Base-by-base conservation (phyloP, 1,140 invertebrate species). In the Formica exsecta region DNA sequence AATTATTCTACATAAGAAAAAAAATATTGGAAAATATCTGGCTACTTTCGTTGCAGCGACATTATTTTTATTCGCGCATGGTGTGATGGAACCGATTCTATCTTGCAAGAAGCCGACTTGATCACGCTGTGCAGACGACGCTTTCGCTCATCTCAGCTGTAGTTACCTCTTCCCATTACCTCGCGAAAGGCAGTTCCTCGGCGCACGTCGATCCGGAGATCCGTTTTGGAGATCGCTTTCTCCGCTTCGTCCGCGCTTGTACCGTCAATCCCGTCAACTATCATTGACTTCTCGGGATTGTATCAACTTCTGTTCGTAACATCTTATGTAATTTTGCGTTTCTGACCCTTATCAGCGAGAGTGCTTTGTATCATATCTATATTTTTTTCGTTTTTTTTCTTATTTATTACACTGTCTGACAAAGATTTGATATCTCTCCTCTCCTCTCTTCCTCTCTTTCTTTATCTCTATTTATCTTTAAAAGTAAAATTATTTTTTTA, bases 221-320 rank as follows among this genome's bases (percentile, higher is more conserved):
- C 54, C 79, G 68, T 83, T 83, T 83, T 73, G 79, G 29, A 61
- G 68, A 83, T 83, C 79, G 29, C 79, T 83, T 83, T 83, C 79
- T 83, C 79, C 68, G 68, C 38, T 83, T 44, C 54, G 41, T 81
- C 29, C 61, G 25, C 79, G n/a, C 38, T 9, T 36, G 13, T 44
- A 19, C 25, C 32, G 51, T 71, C 36, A 71, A 59, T 73, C 22
- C 25, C 48, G 36, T 51, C 16, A 51, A 80, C 32, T 16, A 54
- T n/a, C n/a, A 6, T 81, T 32, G 71, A 44, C 19, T 81, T 81
- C 66, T 57, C 16, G 32, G 0, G 22, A 22, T 59, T 44, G 38
- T 51, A 81, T 81, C 79, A 44, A 59, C 38, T 81, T 81, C 79
- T 36, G 19, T 22, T 68, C 25, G 51, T 61, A 71, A 71, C 61